Evolutionary conservation across 2,113 vertebrate genomes (phyloP), one percentile per base, ranked within the genome.

Genomic region (Donacobius atricapilla): DNA sequence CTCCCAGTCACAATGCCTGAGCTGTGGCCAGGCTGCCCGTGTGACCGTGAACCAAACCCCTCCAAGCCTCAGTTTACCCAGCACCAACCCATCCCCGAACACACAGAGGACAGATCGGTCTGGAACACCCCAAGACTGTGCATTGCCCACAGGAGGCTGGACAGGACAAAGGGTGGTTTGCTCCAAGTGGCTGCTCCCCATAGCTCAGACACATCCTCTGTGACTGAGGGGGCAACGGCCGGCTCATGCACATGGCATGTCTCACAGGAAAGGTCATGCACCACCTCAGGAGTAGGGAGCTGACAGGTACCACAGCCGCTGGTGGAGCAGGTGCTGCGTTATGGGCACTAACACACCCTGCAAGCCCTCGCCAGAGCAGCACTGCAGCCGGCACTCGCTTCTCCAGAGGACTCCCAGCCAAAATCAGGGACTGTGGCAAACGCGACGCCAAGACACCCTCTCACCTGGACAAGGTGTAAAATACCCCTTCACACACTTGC

Each of bases 11-110:
- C 6, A 1, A 20, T 1, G 0, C 39, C 51, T 64, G 70, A 70
- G 77, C 57, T 68, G 39, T 1, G 1, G 61, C 75, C 82, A 54
- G 30, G 31, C 24, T 75, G 40, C 35, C 70, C 25, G 33, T 2
- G 42, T 44, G 61, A 78, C 73, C 63, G 76, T 2, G 5, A 84
- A n/a, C 81, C 87, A 94, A 83, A 83, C 25, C 45, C 53, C 87
- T 85, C 78, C 58, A 80, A 93, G 54, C 66, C 91, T 91, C 93
- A 68, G 87, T 96, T 93, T 94, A 90, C 70, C 84, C 78, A 91
- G 77, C 28, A 44, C 28, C 30, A 68, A 30, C 60, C 47, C 68
- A 37, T 45, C 18, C 58, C 66, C 70, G 48, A 76, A 58, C 16
- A 61, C 5, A 5, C 2, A 3, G 84, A 35, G 60, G 80, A 68